Conservation (phyloP, 2,888 invertebrate genomes). For the Drosophila kokeensis region DNA sequence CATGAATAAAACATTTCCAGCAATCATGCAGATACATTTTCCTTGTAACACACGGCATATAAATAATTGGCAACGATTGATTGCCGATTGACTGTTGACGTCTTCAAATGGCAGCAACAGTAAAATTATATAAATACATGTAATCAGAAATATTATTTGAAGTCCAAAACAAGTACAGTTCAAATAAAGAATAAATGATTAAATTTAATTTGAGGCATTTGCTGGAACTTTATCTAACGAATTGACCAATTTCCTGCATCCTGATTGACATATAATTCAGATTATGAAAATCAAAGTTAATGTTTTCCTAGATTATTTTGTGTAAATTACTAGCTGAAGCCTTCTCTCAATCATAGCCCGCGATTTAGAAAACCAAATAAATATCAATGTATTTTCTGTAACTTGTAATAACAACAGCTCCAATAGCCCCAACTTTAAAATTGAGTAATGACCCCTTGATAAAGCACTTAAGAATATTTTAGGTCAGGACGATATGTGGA, state of each 20-base stretch:
- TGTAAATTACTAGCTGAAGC: not conserved
- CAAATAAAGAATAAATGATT: not conserved
- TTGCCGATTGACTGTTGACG: slow-evolving; percentile 11
- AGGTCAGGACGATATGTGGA: slow-evolving; percentile 23
- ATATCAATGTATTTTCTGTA: not conserved
- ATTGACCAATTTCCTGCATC: not conserved
- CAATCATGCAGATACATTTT: not conserved
- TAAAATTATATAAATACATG: slow-evolving; percentile 2
- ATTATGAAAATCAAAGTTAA: not conserved
- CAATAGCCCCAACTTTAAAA: not conserved
- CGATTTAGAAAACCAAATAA: not conserved
- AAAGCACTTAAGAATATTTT: slow-evolving; percentile 9
- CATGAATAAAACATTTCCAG: slow-evolving; percentile 16
- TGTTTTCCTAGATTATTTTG: not conserved
- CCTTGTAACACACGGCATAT: not conserved
- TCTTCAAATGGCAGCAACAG: slow-evolving; percentile 16
- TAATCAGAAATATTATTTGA: not conserved
- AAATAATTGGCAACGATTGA: slow-evolving; percentile 31
- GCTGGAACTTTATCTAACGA: not conserved
- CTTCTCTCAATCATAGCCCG: too few relatives aligned
- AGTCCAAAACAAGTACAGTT: not conserved
- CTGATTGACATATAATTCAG: not conserved
- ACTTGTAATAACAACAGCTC: not conserved
- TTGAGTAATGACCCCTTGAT: not conserved
- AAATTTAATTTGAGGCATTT: not conserved